Evolutionary conservation across 2,113 vertebrate species (phyloP).

Genomic region (Pleuronectes platessa): DNA sequence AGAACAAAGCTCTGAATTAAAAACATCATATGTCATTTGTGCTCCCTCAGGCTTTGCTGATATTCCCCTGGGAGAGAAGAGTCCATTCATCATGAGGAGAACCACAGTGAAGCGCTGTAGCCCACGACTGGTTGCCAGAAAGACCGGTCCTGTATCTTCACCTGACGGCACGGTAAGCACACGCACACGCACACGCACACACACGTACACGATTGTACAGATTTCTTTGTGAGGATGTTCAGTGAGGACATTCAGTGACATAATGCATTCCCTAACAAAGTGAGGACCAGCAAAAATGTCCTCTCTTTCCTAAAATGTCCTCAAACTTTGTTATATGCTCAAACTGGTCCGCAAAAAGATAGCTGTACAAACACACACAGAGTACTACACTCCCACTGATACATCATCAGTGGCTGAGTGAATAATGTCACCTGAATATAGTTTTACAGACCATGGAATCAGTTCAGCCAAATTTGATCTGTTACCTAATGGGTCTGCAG

Average conservation of each 20-base stretch:
- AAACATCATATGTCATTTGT: neutral
- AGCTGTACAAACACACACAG: neutral
- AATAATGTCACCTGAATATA: too few relatives aligned
- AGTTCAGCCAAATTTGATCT: too few relatives aligned
- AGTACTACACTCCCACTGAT: neutral
- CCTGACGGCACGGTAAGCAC: conserved; percentile 63
- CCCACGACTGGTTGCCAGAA: conserved; percentile 75
- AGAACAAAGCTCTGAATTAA: too few relatives aligned
- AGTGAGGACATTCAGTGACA: too few relatives aligned
- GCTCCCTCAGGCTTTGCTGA: conserved; percentile 86
- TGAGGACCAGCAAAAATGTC: too few relatives aligned
- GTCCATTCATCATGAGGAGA: conserved; percentile 84
- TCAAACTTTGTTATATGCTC: too few relatives aligned
- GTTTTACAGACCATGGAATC: too few relatives aligned
- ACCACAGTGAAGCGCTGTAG: conserved; percentile 82
- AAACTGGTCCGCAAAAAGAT: too few relatives aligned
- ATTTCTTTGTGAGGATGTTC: too few relatives aligned
- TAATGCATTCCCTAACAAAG: too few relatives aligned
- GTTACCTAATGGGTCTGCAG: neutral
- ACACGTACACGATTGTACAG: neutral
- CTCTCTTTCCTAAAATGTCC: too few relatives aligned
- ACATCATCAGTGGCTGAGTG: too few relatives aligned
- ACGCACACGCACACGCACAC: neutral
- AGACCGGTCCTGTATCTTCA: neutral
- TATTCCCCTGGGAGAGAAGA: conserved; percentile 83